Evolutionary conservation across 2,797 vertebrate genomes (phyloP).

Genomic region (Cyclopterus lumpus): DNA sequence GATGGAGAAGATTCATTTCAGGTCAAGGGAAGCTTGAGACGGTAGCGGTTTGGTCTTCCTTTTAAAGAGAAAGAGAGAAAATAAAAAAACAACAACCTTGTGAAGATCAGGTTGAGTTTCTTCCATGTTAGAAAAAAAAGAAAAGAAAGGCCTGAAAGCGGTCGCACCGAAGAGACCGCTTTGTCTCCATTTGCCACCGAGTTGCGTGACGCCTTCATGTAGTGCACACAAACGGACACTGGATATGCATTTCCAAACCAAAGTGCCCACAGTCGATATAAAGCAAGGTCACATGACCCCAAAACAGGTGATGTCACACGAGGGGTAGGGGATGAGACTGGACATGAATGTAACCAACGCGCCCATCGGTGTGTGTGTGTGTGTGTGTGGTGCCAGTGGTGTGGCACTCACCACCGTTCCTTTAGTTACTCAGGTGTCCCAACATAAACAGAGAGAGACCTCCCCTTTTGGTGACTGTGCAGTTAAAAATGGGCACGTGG

Average conservation of each 20-base stretch:
- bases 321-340: slow-evolving; percentile 21
- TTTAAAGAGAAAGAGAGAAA: not conserved
- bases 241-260: slow-evolving; percentile 76
- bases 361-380: slow-evolving; percentile 43
- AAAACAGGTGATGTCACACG: slow-evolving; percentile 72
- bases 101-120: slow-evolving; percentile 57
- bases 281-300: slow-evolving; percentile 77
- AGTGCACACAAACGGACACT: slow-evolving; percentile 75
- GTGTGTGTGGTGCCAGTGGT: slow-evolving; percentile 39
- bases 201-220: slow-evolving; percentile 57
- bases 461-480: slow-evolving; percentile 73
- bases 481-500: slow-evolving; percentile 90
- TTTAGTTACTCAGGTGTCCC: slow-evolving; percentile 64
- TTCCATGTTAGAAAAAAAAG: slow-evolving; percentile 51
- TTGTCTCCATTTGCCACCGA: slow-evolving; percentile 42
- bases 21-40: slow-evolving; percentile 68
- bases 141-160: slow-evolving; percentile 65
- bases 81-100: slow-evolving; percentile 29
- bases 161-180: slow-evolving; percentile 37
- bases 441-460: slow-evolving; percentile 34
- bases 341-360: slow-evolving; percentile 55
- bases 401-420: slow-evolving; percentile 55
- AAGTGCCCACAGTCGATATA: slow-evolving; percentile 75
- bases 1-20: slow-evolving; percentile 75
- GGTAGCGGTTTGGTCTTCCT: slow-evolving; percentile 63